phyloP scores from a whole-genome alignment of 2,797 vertebrate species.

The Podarcis siculus region DNA sequence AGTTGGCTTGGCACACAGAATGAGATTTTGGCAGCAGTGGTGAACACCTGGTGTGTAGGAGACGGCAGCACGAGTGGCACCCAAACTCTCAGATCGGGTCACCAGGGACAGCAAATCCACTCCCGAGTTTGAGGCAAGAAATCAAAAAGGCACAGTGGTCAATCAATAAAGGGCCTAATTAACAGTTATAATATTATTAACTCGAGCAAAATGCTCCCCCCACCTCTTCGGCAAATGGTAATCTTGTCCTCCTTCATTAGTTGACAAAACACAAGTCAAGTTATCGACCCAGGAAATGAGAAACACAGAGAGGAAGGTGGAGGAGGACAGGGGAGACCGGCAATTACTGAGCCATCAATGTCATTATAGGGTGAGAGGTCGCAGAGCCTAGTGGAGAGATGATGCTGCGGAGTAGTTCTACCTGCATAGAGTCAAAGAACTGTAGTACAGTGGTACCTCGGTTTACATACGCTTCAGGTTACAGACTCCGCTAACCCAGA shows the following conservation, averaged over 20 bases:
- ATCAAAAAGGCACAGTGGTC: conserved; percentile 59
- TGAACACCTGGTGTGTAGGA: background rate
- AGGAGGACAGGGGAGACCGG: background rate
- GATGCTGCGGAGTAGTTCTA: no score
- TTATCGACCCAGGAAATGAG: background rate
- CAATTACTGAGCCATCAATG: background rate
- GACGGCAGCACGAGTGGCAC: background rate
- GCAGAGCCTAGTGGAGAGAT: no score
- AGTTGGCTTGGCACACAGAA: background rate
- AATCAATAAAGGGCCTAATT: conserved; percentile 74
- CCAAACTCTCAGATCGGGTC: background rate
- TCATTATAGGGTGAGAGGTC: background rate
- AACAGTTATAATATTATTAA: conserved; percentile 70
- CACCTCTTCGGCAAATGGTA: conserved; percentile 25
- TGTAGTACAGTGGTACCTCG: no score
- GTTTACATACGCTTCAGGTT: no score
- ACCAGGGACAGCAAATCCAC: background rate
- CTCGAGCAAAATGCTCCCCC: conserved; percentile 57
- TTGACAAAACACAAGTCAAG: background rate
- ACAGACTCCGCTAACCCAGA: no score
- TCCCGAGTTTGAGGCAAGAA: conserved; percentile 32
- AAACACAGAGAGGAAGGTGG: fast-evolving
- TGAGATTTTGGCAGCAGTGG: background rate
- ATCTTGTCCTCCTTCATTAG: conserved; percentile 18
- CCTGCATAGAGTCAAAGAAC: no score